Evolutionary conservation across 2,797 vertebrate species (phyloP), one percentile per base, ranked within the genome.

Genomic region (Luscinia luscinia): DNA sequence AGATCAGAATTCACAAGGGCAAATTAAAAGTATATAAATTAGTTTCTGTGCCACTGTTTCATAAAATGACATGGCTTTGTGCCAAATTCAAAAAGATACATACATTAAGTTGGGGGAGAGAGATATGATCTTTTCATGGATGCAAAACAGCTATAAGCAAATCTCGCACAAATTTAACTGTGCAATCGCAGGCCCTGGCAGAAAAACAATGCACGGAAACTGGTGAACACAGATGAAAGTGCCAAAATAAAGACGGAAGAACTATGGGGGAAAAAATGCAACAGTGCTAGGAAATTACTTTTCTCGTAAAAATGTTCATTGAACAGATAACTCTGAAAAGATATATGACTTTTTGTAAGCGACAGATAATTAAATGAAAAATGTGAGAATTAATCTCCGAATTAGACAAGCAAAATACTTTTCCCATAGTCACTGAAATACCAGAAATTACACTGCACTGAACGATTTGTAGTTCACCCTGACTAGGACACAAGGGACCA

Each of bases 171-270:
- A 87, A 90, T 90, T 75, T 81, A 95, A 95, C 19, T 82, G 93
- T 91, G 81, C 54, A 94, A 94, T 6, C 94, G 79, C 95, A 96
- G 91, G 40, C 87, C 80, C 49, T 82, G 79, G 88, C 78, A 87
- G 66, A 70, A 88, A 90, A 92, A 97, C 95, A 97, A 94, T 96
- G 59, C 78, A 81, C 95, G 97, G 95, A 97, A 97, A 96, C 77
- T 41, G 57, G 91, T 75, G 89, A 86, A 89, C 54, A 38, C 3
- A 89, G 54, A 74, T 20, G 52, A 70, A 94, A 88, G 75, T 93
- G 92, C 81, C 96, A 97, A 97, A 97, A 91, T 93, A 97, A 97
- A 97, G 94, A 94, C 3, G 2, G 72, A 95, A 94, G 52, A 95
- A 93, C 63, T 74, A 87, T 20, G 41, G n/a, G 14, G 23, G 19